These are phyloP conservation scores for Berghia stephanieae DNA, from an alignment of 1,140 invertebrate genomes.

Conservation along the genomic window DNA sequence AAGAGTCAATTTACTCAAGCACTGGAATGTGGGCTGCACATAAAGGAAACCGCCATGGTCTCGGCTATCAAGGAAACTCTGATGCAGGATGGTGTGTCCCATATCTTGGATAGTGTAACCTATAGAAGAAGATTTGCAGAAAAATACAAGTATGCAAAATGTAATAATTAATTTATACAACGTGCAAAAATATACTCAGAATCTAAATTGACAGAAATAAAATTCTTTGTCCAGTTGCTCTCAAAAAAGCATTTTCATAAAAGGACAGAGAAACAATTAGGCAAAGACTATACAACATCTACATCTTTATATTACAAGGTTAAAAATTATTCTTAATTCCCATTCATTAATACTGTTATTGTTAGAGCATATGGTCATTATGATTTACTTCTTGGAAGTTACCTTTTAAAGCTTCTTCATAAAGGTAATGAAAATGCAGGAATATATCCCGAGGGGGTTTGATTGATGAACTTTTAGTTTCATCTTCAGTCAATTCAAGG, in stretches of 20 bases:
- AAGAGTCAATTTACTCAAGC: slow-evolving; percentile 78
- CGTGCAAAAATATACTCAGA: no score
- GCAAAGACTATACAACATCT: background rate
- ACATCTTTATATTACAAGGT: background rate
- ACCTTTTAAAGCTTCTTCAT: slow-evolving; percentile 83
- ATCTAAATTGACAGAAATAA: no score
- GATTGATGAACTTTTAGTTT: slow-evolving; percentile 69
- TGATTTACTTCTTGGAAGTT: slow-evolving; percentile 29
- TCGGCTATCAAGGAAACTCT: slow-evolving; percentile 78
- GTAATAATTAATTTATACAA: no score
- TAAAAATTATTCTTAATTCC: background rate
- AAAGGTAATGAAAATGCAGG: slow-evolving; percentile 79
- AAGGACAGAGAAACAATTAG: background rate
- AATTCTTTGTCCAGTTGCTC: no score
- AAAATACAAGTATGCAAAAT: no score
- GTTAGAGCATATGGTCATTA: no score
- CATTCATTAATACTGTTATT: no score
- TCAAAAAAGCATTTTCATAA: no score
- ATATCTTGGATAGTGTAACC: slow-evolving; percentile 79
- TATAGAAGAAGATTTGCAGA: slow-evolving; percentile 65
- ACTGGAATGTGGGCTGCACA: slow-evolving; percentile 84
- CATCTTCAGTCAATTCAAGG: slow-evolving; percentile 79
- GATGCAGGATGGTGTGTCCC: slow-evolving; percentile 70
- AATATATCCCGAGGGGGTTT: slow-evolving; percentile 83
- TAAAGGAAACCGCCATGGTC: slow-evolving; percentile 88